Percentiles rank a stretch among this genome's conserved stretches.
phyloP scores from a whole-genome alignment of 1,140 invertebrate genomes.

The Oedothorax gibbosus region DNA sequence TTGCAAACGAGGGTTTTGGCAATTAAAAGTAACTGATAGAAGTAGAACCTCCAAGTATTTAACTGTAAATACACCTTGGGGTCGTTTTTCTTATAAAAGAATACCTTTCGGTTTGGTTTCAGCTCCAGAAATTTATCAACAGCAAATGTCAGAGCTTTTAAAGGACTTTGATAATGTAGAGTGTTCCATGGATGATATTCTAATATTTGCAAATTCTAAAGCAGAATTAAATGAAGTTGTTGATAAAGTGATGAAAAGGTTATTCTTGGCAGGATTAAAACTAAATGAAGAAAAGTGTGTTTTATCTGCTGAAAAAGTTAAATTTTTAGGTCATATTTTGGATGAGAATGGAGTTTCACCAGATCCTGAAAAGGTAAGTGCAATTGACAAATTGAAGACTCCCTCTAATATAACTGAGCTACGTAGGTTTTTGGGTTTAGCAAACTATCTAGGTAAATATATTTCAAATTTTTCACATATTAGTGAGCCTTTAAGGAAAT shows the following conservation, averaged over 20 bases:
- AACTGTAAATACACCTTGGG: not conserved
- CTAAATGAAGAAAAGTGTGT: conserved; percentile 36
- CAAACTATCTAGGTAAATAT: conserved; percentile 2
- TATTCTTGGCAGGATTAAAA: not conserved
- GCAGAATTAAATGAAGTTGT: not conserved
- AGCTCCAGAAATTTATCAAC: conserved; percentile 61
- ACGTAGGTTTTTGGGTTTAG: conserved; percentile 66
- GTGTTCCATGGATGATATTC: conserved; percentile 59
- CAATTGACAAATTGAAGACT: conserved; percentile 67
- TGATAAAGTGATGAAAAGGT: not conserved
- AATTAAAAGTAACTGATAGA: not conserved
- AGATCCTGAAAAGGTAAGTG: conserved; percentile 68
- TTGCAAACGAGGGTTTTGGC: not conserved
- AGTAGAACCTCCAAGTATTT: not conserved
- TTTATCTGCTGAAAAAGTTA: not conserved
- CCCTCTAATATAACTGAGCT: conserved; percentile 66
- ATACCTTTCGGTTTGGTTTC: conserved; percentile 1
- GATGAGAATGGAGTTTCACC: conserved; percentile 66
- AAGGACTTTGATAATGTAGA: conserved; percentile 42
- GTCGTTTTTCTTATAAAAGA: not conserved
- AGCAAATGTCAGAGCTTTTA: conserved; percentile 35
- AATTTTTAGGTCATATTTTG: conserved; percentile 64
- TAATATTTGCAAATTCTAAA: conserved; percentile 35
- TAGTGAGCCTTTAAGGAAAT: not conserved
- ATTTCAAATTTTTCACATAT: not conserved